Percentiles rank a stretch among this genome's conserved stretches.
phyloP scores from a whole-genome alignment of 2,113 vertebrate genomes.

The Scytalopus superciliaris region DNA sequence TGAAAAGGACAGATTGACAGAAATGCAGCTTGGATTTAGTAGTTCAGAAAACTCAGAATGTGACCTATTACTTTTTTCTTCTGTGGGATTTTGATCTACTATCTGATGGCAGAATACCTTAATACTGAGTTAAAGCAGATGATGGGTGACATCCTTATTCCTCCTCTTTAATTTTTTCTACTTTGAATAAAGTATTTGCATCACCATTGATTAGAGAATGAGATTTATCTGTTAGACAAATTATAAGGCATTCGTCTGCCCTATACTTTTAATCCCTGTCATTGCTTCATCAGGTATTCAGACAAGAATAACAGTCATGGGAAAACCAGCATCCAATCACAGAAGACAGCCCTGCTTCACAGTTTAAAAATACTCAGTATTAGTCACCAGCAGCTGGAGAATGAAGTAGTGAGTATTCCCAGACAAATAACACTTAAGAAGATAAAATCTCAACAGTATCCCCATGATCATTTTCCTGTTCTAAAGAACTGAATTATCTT shows the following conservation, averaged over 20 bases:
- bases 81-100: background rate
- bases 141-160: background rate
- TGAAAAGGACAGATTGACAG: background rate
- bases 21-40: background rate
- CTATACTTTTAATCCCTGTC: background rate
- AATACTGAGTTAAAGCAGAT: background rate
- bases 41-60: background rate
- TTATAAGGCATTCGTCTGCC: background rate
- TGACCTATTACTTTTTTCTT: background rate
- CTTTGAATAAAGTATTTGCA: background rate
- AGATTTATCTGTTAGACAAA: background rate
- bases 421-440: background rate
- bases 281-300: background rate
- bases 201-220: background rate
- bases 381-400: background rate
- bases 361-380: background rate
- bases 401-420: background rate
- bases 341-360: background rate
- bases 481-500: background rate
- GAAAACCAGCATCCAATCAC: background rate
- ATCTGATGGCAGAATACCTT: background rate
- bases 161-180: background rate
- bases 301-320: background rate
- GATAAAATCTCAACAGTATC: background rate
- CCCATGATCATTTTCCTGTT: background rate